A percentile compares a stretch with the other conserved stretches of the same genome.
Conservation (phyloP, 2,797 vertebrate species). For the Semotilus atromaculatus region DNA sequence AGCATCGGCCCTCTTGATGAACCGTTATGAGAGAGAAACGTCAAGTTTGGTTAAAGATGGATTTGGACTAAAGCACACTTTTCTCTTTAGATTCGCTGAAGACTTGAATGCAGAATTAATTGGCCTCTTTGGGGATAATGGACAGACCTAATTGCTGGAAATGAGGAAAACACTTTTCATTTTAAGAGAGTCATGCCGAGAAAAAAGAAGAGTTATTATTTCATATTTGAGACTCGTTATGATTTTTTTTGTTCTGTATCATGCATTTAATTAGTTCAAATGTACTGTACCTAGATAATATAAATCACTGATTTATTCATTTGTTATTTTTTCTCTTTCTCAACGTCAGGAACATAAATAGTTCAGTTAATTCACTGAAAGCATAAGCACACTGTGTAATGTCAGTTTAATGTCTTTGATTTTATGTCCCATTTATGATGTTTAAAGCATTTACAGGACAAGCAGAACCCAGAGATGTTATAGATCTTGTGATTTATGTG, state of each 20-base stretch:
- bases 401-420: not conserved
- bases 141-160: conserved; percentile 42
- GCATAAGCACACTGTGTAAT: not conserved
- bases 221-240: conserved; percentile 8
- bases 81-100: conserved; percentile 21
- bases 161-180: conserved; percentile 37
- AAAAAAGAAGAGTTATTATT: conserved; percentile 1
- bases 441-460: not conserved
- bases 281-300: not conserved
- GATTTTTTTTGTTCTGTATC: not conserved
- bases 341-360: not conserved
- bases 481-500: not conserved
- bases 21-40: conserved; percentile 16
- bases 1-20: not conserved
- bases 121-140: conserved; percentile 42
- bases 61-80: conserved; percentile 10
- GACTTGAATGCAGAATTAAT: conserved; percentile 48
- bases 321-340: not conserved
- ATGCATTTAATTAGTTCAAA: not conserved
- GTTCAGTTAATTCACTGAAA: not conserved
- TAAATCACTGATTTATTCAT: not conserved
- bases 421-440: not conserved
- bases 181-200: conserved; percentile 24
- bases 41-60: conserved; percentile 24
- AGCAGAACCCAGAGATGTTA: not conserved